Base-by-base conservation (phyloP, 2,113 vertebrate species). In the Furnarius figulus region DNA sequence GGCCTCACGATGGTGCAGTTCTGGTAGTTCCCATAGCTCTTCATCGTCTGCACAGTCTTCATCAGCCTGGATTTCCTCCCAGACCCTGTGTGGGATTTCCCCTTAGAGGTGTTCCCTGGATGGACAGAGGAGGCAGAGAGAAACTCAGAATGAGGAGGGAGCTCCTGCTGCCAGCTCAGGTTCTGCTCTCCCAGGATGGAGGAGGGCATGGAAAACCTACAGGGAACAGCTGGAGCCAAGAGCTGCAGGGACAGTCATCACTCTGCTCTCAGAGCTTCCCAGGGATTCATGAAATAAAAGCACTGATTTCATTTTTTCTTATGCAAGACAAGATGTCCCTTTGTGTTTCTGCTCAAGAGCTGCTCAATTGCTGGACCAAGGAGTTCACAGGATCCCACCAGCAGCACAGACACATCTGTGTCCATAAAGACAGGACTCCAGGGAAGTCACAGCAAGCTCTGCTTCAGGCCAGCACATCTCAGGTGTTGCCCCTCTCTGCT, bases 1-100 rank as follows among this genome's bases (percentile, higher is more conserved):
- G 99, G 98, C 92, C 98, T 98, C 93, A 99, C 97, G 3, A 99
- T 98, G 5, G 99, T 98, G 65, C 98, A 99, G 97, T 99, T 99
- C 98, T 99, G 99, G 97, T 99, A 99, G 96, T 99, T 99, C 70
- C 98, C 98, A 0, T 98, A 98, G 96, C 96, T 98, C 90, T 99
- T 99, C 96, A 98, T 98, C 17, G 93, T 98, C 96, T 98, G 98
- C 93, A 98, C 98, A 3, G 90, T 98, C 96, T 98, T 98, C 86
- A 99, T 98, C 93, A 99, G 98, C 72, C 98, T 98, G 19, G 98
- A 98, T 66, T 98, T 98, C 93, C 98, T 98, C 66, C 98, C 97
- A 47, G 98, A 96, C n/a, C 98, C 97, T 0, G 50, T 55, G 40
- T 97, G 96, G 3, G 95, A 97, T 18, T 98, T 98, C 35, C 96